A percentile compares a stretch with the other conserved stretches of the same genome.
Conservation (phyloP, 2,888 invertebrate genomes). For the Thumatha senex region DNA sequence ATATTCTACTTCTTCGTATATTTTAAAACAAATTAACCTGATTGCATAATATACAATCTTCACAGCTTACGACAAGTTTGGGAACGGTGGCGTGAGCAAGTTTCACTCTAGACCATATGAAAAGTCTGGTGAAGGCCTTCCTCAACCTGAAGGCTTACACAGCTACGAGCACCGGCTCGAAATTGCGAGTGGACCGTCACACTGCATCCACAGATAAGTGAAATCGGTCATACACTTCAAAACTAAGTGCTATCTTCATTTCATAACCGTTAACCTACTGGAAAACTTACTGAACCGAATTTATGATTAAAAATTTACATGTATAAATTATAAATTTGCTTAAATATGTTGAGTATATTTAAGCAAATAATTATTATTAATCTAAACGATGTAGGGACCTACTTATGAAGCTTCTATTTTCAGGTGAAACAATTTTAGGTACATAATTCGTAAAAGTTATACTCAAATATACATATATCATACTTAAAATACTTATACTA, state of each 20-base stretch:
- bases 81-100: slow-evolving; percentile 51
- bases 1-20: neutral
- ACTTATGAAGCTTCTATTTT: no score
- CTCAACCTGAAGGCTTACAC: slow-evolving; percentile 54
- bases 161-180: slow-evolving; percentile 43
- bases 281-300: neutral
- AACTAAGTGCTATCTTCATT: neutral
- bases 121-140: slow-evolving; percentile 54
- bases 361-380: no score
- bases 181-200: slow-evolving; percentile 52
- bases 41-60: slow-evolving; percentile 63
- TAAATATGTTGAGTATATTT: no score
- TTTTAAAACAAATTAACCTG: slow-evolving; percentile 36
- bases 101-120: slow-evolving; percentile 42
- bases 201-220: slow-evolving; percentile 60
- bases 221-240: slow-evolving; percentile 31
- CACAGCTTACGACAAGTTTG: slow-evolving; percentile 64
- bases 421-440: no score
- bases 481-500: no score
- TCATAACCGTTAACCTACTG: neutral
- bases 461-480: no score
- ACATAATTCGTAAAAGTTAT: no score
- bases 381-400: no score
- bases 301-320: neutral
- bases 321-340: neutral